Percentiles rank a stretch among this genome's conserved stretches.
Conservation (phyloP, 2,888 invertebrate species). For the Acanthosepion lycidas region DNA sequence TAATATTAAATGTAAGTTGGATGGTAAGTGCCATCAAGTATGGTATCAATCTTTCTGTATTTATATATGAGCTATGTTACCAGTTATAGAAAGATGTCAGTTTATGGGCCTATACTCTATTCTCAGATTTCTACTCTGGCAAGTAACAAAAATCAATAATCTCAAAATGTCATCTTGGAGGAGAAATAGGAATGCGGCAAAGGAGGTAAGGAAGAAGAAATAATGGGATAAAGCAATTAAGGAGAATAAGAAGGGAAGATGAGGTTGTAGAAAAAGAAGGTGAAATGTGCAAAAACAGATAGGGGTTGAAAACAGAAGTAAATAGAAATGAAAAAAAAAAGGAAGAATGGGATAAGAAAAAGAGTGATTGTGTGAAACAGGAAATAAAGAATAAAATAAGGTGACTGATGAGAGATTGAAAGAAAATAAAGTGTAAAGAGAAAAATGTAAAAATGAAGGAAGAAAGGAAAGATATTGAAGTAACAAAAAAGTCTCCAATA, state of each 20-base stretch:
- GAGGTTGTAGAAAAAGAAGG: too few relatives aligned
- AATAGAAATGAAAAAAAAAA: not conserved
- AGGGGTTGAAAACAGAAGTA: not conserved
- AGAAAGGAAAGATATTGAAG: too few relatives aligned
- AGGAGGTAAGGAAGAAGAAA: too few relatives aligned
- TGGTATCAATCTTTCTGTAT: not conserved
- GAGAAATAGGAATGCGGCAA: not conserved
- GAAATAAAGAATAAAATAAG: not conserved
- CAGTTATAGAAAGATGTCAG: not conserved
- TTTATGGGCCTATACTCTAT: not conserved
- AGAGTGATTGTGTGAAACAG: too few relatives aligned
- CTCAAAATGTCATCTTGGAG: not conserved
- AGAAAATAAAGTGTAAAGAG: too few relatives aligned
- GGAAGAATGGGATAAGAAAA: not conserved
- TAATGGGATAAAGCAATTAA: not conserved
- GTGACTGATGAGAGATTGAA: too few relatives aligned
- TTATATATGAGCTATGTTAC: not conserved
- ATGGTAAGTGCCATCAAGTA: too few relatives aligned
- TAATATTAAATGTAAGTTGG: too few relatives aligned
- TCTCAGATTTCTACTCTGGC: not conserved
- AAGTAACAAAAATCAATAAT: slow-evolving; percentile 4
- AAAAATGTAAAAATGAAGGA: too few relatives aligned
- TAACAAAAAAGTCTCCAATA: too few relatives aligned
- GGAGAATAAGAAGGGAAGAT: not conserved
- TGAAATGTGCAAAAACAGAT: not conserved